phyloP scores from a whole-genome alignment of 2,113 vertebrate species.

The Herpetotheres cachinnans region DNA sequence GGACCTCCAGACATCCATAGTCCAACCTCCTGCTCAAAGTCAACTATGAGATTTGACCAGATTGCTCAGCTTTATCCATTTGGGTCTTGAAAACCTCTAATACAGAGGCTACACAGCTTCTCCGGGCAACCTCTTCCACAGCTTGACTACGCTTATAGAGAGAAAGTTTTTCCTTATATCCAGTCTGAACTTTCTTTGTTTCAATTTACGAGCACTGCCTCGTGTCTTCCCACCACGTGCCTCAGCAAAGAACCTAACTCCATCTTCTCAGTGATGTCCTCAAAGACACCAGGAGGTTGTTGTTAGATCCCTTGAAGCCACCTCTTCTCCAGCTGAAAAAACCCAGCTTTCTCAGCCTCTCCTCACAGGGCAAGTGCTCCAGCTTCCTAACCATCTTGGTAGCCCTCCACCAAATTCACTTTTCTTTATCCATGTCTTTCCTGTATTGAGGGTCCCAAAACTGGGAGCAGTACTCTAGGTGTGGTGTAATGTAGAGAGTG shows the following conservation, averaged over 20 bases:
- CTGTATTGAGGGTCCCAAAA: background rate
- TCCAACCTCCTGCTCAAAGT: background rate
- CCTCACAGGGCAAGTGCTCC: background rate
- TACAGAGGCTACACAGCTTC: background rate
- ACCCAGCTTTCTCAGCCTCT: background rate
- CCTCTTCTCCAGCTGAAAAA: background rate
- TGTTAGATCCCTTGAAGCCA: background rate
- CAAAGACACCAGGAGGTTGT: background rate
- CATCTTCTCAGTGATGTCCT: background rate
- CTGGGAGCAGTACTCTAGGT: background rate
- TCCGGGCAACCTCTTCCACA: background rate
- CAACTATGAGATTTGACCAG: background rate
- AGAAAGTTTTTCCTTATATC: background rate
- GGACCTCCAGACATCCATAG: background rate
- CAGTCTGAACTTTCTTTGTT: background rate
- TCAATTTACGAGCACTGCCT: background rate
- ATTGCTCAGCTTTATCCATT: background rate
- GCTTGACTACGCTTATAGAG: fast-evolving
- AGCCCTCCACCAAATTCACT: background rate
- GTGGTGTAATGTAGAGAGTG: background rate
- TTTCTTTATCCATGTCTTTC: background rate
- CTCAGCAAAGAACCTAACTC: background rate
- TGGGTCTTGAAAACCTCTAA: background rate
- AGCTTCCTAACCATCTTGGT: background rate
- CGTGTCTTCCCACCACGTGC: fast-evolving